phyloP scores from a whole-genome alignment of 35 echinoderm and acorn worm species.

The Stichopus chloronotus region DNA sequence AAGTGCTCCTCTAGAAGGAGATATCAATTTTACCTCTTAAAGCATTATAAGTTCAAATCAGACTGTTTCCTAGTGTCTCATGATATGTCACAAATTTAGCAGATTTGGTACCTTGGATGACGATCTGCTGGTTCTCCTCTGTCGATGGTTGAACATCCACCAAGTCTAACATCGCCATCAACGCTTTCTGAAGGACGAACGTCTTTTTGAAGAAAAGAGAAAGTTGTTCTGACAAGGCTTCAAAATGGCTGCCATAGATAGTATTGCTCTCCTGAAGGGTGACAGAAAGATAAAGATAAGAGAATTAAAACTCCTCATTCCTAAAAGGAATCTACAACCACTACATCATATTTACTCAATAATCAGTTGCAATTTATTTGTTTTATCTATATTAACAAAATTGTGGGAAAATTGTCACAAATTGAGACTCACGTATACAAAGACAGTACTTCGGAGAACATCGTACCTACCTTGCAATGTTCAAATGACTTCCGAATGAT shows the following conservation, averaged over 20 bases:
- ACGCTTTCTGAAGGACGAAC: conserved; percentile 82
- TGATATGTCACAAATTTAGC: too few species aligned
- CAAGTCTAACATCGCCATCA: conserved; percentile 71
- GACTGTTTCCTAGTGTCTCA: too few species aligned
- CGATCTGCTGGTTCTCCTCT: not conserved
- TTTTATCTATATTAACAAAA: too few species aligned
- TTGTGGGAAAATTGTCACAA: too few species aligned
- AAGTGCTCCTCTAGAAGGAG: too few species aligned
- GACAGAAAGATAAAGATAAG: not conserved
- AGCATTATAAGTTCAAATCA: too few species aligned
- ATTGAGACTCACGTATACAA: too few species aligned
- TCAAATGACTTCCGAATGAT: conserved; percentile 75
- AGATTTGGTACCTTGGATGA: not conserved
- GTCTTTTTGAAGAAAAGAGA: conserved; percentile 82
- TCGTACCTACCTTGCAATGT: conserved; percentile 81
- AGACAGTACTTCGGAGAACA: too few species aligned
- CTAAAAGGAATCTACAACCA: too few species aligned
- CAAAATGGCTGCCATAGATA: conserved; percentile 77
- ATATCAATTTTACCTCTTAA: too few species aligned
- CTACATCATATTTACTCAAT: too few species aligned
- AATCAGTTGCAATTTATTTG: too few species aligned
- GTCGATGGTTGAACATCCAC: conserved; percentile 18
- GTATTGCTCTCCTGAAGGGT: conserved; percentile 77
- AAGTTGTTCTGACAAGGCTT: conserved; percentile 70
- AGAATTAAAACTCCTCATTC: not conserved